Evolutionary conservation across 2,888 invertebrate species (phyloP).

Genomic region (Frankliniella fusca): DNA sequence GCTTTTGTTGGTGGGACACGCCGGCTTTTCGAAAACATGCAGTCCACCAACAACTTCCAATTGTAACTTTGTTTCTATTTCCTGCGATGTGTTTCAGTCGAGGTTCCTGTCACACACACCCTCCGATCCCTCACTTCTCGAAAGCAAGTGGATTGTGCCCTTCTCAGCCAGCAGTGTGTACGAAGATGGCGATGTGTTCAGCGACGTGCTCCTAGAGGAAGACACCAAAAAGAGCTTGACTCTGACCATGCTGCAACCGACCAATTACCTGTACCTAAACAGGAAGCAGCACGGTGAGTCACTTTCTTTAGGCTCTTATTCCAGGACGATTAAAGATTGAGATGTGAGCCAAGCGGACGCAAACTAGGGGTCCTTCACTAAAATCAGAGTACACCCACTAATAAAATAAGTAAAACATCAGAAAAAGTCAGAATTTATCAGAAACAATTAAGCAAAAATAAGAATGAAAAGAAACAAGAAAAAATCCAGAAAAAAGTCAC

Average conservation of each 20-base stretch:
- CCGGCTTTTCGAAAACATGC: too few relatives aligned
- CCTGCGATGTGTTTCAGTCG: background rate
- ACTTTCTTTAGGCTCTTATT: too few relatives aligned
- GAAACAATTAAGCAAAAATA: too few relatives aligned
- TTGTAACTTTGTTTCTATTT: too few relatives aligned
- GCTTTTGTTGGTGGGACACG: too few relatives aligned
- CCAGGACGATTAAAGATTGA: too few relatives aligned
- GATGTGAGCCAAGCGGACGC: too few relatives aligned
- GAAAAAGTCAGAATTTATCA: too few relatives aligned
- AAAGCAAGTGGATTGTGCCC: background rate
- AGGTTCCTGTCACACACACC: background rate
- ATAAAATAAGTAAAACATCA: too few relatives aligned
- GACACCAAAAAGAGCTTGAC: background rate
- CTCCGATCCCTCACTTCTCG: background rate
- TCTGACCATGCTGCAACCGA: background rate
- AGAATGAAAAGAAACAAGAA: too few relatives aligned
- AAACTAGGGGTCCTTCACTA: background rate
- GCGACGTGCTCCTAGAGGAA: background rate
- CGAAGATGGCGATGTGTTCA: background rate
- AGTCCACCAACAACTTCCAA: background rate
- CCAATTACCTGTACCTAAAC: background rate
- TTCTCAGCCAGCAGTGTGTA: background rate
- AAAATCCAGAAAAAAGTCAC: too few relatives aligned
- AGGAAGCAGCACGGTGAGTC: background rate
- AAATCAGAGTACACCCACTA: too few relatives aligned